phyloP scores from a whole-genome alignment of 2,888 invertebrate species.

The Hydrotaea diabolus region DNA sequence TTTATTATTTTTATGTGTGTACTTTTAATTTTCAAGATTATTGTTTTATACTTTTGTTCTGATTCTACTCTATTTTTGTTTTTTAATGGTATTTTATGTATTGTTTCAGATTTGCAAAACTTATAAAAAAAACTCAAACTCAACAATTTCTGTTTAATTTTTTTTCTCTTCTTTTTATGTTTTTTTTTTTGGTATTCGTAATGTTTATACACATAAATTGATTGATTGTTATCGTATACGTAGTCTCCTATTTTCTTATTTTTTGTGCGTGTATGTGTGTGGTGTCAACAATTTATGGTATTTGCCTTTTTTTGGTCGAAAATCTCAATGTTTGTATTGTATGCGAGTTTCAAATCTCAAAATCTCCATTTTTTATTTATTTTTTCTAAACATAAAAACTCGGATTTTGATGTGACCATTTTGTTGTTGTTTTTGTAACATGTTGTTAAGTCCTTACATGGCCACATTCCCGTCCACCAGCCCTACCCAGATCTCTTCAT shows the following conservation, averaged over 20 bases:
- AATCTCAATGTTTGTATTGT: slow-evolving; percentile 67
- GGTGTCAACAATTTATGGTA: slow-evolving; percentile 53
- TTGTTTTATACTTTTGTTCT: slow-evolving; percentile 54
- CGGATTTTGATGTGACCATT: neutral
- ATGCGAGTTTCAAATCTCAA: neutral
- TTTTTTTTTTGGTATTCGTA: slow-evolving; percentile 54
- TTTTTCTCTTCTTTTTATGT: neutral
- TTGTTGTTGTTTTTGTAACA: slow-evolving; percentile 8
- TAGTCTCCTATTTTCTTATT: neutral
- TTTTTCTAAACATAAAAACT: neutral
- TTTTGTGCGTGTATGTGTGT: neutral
- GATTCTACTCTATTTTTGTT: slow-evolving; percentile 57
- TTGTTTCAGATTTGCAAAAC: slow-evolving; percentile 57
- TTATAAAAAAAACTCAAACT: slow-evolving; percentile 70
- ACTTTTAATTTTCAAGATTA: slow-evolving; percentile 62
- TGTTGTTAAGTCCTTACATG: neutral
- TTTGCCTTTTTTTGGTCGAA: slow-evolving; percentile 63
- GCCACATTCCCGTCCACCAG: neutral
- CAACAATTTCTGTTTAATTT: slow-evolving; percentile 76
- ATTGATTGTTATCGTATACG: slow-evolving; percentile 52
- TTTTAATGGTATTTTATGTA: slow-evolving; percentile 43
- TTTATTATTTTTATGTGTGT: slow-evolving; percentile 68
- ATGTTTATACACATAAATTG: slow-evolving; percentile 54
- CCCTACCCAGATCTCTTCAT: neutral
- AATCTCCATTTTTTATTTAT: neutral